A percentile compares a stretch with the other conserved stretches of the same genome.
Evolutionary conservation across 2,797 vertebrate genomes (phyloP).

Genomic region (Pterois miles): DNA sequence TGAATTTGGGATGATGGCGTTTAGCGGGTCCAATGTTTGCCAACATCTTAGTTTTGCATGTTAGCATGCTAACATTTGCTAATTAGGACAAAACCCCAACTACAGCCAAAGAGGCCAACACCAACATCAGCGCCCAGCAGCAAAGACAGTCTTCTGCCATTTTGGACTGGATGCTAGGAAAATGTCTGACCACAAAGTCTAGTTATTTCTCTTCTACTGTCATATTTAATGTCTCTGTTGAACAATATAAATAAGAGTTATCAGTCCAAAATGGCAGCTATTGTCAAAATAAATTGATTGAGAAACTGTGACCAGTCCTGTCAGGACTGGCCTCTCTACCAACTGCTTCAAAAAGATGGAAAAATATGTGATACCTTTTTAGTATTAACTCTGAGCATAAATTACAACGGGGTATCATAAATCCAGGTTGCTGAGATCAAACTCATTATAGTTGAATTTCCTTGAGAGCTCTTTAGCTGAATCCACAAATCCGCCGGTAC

Average conservation of each 20-base stretch:
- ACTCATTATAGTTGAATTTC: slow-evolving; percentile 44
- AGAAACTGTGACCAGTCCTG: not conserved
- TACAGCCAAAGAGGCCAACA: too few relatives aligned
- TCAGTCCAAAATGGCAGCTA: too few relatives aligned
- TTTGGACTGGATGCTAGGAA: too few relatives aligned
- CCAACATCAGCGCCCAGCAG: too few relatives aligned
- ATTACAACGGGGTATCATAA: slow-evolving; percentile 9
- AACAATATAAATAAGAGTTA: too few relatives aligned
- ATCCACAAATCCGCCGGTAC: slow-evolving; percentile 23
- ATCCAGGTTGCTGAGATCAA: slow-evolving; percentile 22
- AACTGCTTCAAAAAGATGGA: not conserved
- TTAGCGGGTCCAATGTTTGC: not conserved
- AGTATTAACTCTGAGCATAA: not conserved
- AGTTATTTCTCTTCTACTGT: too few relatives aligned
- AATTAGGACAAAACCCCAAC: not conserved
- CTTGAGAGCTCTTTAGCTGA: slow-evolving; percentile 34
- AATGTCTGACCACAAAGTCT: too few relatives aligned
- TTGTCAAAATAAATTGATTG: too few relatives aligned
- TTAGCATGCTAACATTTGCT: not conserved
- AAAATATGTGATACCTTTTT: not conserved
- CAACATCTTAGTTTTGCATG: not conserved
- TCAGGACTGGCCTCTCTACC: not conserved
- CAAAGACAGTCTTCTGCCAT: too few relatives aligned
- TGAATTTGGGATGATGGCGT: not conserved
- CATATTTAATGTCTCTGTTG: too few relatives aligned